Evolutionary conservation across 2,888 invertebrate genomes (phyloP).

Genomic region (Cosmia pyralina): DNA sequence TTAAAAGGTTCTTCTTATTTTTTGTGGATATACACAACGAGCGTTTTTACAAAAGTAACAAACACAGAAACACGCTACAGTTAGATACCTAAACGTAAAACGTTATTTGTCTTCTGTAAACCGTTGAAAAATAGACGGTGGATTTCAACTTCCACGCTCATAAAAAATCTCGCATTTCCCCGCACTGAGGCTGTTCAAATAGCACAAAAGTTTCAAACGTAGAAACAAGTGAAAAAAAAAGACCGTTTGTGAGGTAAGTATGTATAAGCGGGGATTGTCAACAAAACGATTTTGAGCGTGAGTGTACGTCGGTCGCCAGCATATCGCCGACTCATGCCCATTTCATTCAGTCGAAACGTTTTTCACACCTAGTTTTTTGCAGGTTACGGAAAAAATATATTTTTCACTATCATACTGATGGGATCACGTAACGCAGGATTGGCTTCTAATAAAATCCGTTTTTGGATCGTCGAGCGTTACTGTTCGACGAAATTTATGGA

Average conservation of each 20-base stretch:
- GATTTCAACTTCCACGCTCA: conserved; percentile 52
- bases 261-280: conserved; percentile 66
- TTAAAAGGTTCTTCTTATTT: neutral
- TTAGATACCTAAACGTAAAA: conserved; percentile 39
- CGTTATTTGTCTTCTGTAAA: conserved; percentile 59
- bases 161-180: conserved; percentile 60
- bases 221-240: conserved; percentile 68
- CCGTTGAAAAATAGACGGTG: conserved; percentile 57
- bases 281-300: conserved; percentile 71
- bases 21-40: conserved; percentile 1
- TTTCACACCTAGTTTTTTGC: conserved; percentile 69
- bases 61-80: conserved; percentile 30
- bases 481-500: conserved; percentile 53
- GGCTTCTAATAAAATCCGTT: conserved; percentile 56
- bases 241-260: conserved; percentile 57
- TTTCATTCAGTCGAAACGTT: conserved; percentile 71
- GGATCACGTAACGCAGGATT: conserved; percentile 59
- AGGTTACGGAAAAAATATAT: conserved; percentile 59
- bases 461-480: conserved; percentile 44
- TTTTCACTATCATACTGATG: conserved; percentile 64
- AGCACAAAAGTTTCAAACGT: conserved; percentile 63
- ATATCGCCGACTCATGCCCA: conserved; percentile 72
- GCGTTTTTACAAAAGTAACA: conserved; percentile 18
- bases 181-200: conserved; percentile 59
- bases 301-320: conserved; percentile 62